Base-by-base conservation (phyloP, 2,888 invertebrate species). In the Ichneumoninae sp. region DNA sequence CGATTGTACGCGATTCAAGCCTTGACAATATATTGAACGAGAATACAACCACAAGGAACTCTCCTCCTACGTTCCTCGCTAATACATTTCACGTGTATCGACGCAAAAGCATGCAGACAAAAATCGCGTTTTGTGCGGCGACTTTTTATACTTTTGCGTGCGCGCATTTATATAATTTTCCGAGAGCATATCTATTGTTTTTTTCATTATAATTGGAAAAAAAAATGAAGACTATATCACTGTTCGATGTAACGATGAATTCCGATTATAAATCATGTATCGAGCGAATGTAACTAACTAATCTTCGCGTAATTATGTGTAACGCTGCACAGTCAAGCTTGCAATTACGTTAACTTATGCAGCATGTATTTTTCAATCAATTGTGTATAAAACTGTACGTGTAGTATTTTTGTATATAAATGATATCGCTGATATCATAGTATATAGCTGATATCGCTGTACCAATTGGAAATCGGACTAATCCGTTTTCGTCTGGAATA, bases 391-490 rank as follows among this genome's bases (percentile, higher is more conserved):
- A 84, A 66, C 19, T 60, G 68, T 84, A 82, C 50, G 40, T 72
- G 74, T 82, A 82, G 66, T 76, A 82, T 78, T 84, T 81, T 84
- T 84, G 84, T 84, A 79, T 81, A 84, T 81, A 84, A 44, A 68
- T 77, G n/a, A n/a, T n/a, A n/a, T n/a, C n/a, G n/a, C n/a, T n/a
- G n/a, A n/a, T n/a, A n/a, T n/a, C n/a, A n/a, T n/a, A n/a, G n/a
- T n/a, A n/a, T n/a, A n/a, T n/a, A n/a, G 30, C 62, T 16, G 33
- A 19, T 60, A 40, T 36, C 54, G 36, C 10, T 76, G 50, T 40
- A 8, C 47, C 40, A 60, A 62, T 62, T 19, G 30, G 10, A 74
- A 19, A 47, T 40, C 60, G 74, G 19, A 62, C 26, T 44, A n/a
- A 19, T 16, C 16, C 22, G 13, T 65, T 75, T 65, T 57, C n/a